Evolutionary conservation across 2,888 invertebrate genomes (phyloP), one percentile per base, ranked within the genome.

Genomic region (Cyaniris semiargus): DNA sequence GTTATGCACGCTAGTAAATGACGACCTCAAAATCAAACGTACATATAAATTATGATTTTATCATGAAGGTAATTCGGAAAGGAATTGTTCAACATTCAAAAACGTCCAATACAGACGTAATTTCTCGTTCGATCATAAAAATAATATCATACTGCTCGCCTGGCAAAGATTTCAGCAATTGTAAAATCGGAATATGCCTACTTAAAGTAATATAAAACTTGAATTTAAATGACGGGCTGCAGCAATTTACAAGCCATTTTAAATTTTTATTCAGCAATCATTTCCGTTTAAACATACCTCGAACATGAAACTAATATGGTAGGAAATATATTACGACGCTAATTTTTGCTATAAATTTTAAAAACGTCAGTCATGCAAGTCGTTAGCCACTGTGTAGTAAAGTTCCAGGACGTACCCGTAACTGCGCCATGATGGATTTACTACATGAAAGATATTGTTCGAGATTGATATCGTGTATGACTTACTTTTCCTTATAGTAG

Each of bases 301-400:
- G 58, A 78, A 79, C 79, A 79, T 78, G 79, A 78, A 79, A 78
- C 77, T 78, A 70, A 78, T 70, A 77, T 76, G 75, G 76, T 71
- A n/a, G 53, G 53, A 71, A 72, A 76, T 70, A 79, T 74, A 80
- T 78, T 79, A 78, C 80, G 77, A 72, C 76, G 78, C 76, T 78
- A 79, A 79, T 80, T 80, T 79, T 78, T 79, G 79, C 80, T 77
- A 80, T 81, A 80, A 81, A 80, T 79, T 77, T 38, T 76, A 76
- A 78, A 80, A 76, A 78, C 75, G 76, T 71, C 15, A 71, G 74
- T 76, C 80, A 79, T 81, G 81, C 80, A 79, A 79, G 56, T 74
- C 74, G 74, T 74, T 74, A 74, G 53, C 48, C 74, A 53, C 53
- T 74, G 23, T 72, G 38, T 66, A 66, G 66, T 66, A 44, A 72